Base-by-base conservation (phyloP, 2,797 vertebrate species). In the Myotis pilosus region DNA sequence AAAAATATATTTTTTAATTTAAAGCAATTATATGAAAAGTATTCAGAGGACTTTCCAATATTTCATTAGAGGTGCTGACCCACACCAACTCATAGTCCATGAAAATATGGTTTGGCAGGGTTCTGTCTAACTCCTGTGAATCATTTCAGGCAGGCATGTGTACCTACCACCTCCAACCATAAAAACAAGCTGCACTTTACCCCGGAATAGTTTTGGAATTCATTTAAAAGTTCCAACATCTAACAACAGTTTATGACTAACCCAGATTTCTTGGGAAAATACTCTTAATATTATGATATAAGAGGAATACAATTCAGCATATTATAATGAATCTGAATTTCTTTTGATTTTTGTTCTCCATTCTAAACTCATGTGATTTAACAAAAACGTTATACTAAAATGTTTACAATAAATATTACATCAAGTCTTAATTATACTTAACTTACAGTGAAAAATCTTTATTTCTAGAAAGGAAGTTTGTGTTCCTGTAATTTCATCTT, bases 351-450 rank as follows among this genome's bases (percentile, higher is more conserved):
- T 82, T 91, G 15, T 69, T 92, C 47, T 74, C 41, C 79, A 92
- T 74, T 94, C 64, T 91, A 78, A 94, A 88, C 2, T 91, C 36
- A 88, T 7, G 23, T 92, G 66, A 84, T 82, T 92, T 88, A 78
- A 82, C 10, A 89, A 75, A 92, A 84, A 84, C 55, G 12, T 90
- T 28, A 62, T 78, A 82, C 8, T 87, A 83, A 90, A 80, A 81
- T 68, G 12, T 90, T 79, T 92, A 87, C 38, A 81, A 92, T 92
- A 95, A 97, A 66, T 28, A 88, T 81, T 92, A 66, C 8, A 81
- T 53, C 33, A 72, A 93, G 47, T 22, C 36, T 51, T 92, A 92
- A 55, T 22, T 5, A 84, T 57, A 68, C n/a, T 95, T 80, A 94
- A 93, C 36, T 53, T 33, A 93, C 3, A 69, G 57, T 81, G 44